Evolutionary conservation across 2,113 vertebrate genomes (phyloP).

Genomic region (Brachionichthys hirsutus): DNA sequence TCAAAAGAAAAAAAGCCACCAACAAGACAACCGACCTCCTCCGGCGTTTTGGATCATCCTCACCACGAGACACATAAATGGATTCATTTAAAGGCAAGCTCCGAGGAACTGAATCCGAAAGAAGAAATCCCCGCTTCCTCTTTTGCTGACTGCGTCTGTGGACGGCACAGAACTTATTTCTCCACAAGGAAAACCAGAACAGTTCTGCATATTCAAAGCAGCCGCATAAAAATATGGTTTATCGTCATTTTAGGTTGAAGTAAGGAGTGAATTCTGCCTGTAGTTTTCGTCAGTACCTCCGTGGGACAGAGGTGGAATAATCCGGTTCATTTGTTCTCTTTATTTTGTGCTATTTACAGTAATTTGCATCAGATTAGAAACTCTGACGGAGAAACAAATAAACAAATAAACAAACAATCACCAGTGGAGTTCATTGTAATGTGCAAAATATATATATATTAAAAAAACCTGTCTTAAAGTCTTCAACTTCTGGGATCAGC

Average conservation of each 20-base stretch:
- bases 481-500: too few relatives aligned
- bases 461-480: too few relatives aligned
- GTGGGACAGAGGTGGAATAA: too few relatives aligned
- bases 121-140: slow-evolving; percentile 80
- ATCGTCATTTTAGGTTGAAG: too few relatives aligned
- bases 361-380: too few relatives aligned
- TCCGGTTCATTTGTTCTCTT: too few relatives aligned
- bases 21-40: not conserved
- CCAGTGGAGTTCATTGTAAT: too few relatives aligned
- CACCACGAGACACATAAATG: slow-evolving; percentile 43
- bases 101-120: slow-evolving; percentile 86
- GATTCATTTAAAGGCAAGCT: slow-evolving; percentile 65
- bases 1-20: not conserved
- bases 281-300: too few relatives aligned
- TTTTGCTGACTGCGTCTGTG: slow-evolving; percentile 46
- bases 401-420: too few relatives aligned
- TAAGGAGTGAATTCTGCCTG: not conserved
- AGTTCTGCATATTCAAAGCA: not conserved
- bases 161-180: slow-evolving; percentile 30
- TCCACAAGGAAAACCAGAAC: slow-evolving; percentile 11
- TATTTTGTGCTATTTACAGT: too few relatives aligned
- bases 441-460: too few relatives aligned
- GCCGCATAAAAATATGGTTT: not conserved
- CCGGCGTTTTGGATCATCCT: slow-evolving; percentile 37
- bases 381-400: too few relatives aligned